phyloP scores from a whole-genome alignment of 1,140 invertebrate species.

The Orussus abietinus region DNA sequence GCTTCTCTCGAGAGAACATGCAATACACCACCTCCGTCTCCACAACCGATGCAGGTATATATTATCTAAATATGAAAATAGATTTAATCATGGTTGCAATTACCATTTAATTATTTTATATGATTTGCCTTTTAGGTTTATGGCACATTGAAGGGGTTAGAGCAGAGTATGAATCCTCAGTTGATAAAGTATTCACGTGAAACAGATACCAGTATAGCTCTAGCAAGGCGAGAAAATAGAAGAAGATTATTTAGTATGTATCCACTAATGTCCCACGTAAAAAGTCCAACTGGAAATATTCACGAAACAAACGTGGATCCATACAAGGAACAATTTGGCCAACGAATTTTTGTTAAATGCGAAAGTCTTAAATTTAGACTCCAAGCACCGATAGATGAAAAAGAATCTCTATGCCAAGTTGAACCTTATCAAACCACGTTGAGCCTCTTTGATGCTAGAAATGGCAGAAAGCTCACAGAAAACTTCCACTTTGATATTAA shows the following conservation, averaged over 20 bases:
- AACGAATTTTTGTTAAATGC: conserved; percentile 77
- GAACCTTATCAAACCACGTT: conserved; percentile 89
- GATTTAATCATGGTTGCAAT: conserved; percentile 5
- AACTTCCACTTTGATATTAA: conserved; percentile 93
- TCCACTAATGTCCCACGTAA: conserved; percentile 57
- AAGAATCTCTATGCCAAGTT: conserved; percentile 76
- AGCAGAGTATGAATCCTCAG: conserved; percentile 87
- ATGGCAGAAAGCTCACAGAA: conserved; percentile 83
- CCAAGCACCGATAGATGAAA: conserved; percentile 77
- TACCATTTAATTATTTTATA: background rate
- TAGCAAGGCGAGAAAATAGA: conserved; percentile 71
- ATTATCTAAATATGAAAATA: conserved; percentile 1
- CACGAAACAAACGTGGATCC: conserved; percentile 56
- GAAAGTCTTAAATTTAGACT: conserved; percentile 77
- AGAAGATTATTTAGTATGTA: conserved; percentile 68
- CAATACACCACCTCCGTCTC: conserved; percentile 58
- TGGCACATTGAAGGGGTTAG: conserved; percentile 79
- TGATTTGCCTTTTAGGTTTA: conserved; percentile 49
- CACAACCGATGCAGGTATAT: conserved; percentile 44
- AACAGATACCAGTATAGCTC: conserved; percentile 80
- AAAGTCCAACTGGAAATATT: conserved; percentile 38
- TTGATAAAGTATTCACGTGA: conserved; percentile 85
- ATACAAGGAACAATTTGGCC: conserved; percentile 81
- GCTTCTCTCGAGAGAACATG: conserved; percentile 60
- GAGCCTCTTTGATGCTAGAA: conserved; percentile 80